Evolutionary conservation across 1,140 invertebrate genomes (phyloP).

Genomic region (Meteorus sp.): DNA sequence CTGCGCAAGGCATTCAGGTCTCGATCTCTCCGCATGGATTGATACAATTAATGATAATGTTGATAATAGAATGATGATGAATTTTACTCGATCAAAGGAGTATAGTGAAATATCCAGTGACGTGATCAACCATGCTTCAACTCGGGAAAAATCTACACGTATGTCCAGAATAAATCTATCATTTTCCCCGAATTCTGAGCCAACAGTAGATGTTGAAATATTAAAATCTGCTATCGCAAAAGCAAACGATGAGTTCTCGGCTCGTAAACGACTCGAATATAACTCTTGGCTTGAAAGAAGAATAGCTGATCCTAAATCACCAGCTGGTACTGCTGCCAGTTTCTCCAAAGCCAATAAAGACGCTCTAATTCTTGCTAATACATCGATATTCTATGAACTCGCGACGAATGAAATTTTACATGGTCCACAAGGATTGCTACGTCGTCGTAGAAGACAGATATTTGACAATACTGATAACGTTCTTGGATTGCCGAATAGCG

Average conservation of each 20-base stretch:
- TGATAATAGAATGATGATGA: background rate
- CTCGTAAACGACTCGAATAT: conserved; percentile 74
- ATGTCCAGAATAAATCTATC: too few species aligned
- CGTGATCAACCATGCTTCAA: too few species aligned
- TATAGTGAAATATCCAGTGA: background rate
- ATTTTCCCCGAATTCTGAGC: too few species aligned
- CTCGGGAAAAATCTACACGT: too few species aligned
- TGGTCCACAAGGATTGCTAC: conserved; percentile 62
- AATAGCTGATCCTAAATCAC: conserved; percentile 76
- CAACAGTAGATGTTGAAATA: conserved; percentile 49
- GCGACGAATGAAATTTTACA: conserved; percentile 83
- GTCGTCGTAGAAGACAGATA: conserved; percentile 68
- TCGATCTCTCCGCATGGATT: conserved; percentile 68
- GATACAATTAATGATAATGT: conserved; percentile 48
- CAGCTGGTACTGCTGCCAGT: conserved; percentile 82
- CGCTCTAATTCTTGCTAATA: conserved; percentile 79
- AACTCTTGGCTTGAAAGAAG: conserved; percentile 71
- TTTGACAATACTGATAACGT: conserved; percentile 68
- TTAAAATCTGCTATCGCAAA: conserved; percentile 69
- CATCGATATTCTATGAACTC: conserved; percentile 84
- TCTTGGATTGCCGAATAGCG: conserved; percentile 64
- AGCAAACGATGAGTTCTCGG: conserved; percentile 72
- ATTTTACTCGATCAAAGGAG: background rate
- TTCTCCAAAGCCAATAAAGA: conserved; percentile 86
- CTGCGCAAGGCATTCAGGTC: conserved; percentile 70